Conservation (phyloP, 2,797 vertebrate genomes). For the Poliocrania exsul region DNA sequence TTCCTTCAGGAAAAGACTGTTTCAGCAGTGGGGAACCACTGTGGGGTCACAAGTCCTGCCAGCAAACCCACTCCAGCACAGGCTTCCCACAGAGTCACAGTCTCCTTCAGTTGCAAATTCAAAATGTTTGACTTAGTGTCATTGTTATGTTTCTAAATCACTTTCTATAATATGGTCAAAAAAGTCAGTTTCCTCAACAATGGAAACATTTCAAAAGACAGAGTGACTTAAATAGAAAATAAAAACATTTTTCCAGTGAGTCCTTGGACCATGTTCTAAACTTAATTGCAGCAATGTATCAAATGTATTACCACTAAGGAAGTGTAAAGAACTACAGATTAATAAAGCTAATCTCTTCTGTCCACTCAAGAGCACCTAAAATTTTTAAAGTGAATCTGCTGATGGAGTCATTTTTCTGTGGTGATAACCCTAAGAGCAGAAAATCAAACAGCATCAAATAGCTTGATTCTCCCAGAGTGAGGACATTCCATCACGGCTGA, state of each 20-base stretch:
- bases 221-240: neutral
- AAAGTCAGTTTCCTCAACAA: neutral
- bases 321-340: neutral
- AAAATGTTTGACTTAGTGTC: too few species aligned
- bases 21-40: neutral
- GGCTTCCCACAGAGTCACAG: neutral
- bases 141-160: neutral
- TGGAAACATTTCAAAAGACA: slow-evolving; percentile 4
- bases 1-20: neutral
- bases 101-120: neutral
- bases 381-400: neutral
- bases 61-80: neutral
- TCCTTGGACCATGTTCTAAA: neutral
- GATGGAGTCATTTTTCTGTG: neutral
- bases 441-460: neutral
- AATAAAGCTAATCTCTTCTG: neutral
- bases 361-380: neutral
- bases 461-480: neutral
- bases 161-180: neutral
- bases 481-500: neutral
- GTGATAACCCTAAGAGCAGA: neutral
- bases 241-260: neutral
- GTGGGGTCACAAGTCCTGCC: neutral
- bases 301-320: neutral
- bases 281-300: neutral